phyloP scores from a whole-genome alignment of 2,113 vertebrate species.

The Psilopsiagon aurifrons region DNA sequence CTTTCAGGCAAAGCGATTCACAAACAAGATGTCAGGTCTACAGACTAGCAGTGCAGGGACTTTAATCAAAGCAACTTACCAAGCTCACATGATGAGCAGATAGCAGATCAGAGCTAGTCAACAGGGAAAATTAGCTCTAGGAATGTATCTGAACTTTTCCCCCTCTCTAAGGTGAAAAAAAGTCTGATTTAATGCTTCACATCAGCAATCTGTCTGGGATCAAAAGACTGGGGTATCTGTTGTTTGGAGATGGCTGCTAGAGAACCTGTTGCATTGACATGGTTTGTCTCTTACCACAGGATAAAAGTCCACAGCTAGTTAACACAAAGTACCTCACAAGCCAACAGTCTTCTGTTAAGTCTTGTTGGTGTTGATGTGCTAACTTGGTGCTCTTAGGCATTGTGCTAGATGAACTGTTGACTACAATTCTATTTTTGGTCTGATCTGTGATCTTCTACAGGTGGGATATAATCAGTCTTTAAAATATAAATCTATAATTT shows the following conservation, averaged over 20 bases:
- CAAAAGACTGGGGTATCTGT: not conserved
- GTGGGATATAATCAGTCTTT: not conserved
- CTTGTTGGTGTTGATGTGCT: accelerated
- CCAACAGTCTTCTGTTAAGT: not conserved
- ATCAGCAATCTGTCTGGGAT: not conserved
- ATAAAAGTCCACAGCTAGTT: not conserved
- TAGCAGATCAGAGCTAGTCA: not conserved
- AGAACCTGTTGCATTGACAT: not conserved
- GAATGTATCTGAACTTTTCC: not conserved
- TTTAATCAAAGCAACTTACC: accelerated
- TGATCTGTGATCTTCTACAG: not conserved
- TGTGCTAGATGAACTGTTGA: not conserved
- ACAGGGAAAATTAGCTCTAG: not conserved
- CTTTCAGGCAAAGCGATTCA: not conserved
- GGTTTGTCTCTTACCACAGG: not conserved
- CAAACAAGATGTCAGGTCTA: not conserved
- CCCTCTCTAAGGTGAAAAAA: not conserved
- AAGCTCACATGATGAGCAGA: accelerated
- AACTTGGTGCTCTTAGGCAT: not conserved
- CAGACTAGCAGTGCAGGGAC: not conserved
- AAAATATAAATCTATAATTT: not conserved
- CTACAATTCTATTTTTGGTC: not conserved
- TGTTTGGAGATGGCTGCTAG: not conserved
- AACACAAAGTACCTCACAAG: not conserved
- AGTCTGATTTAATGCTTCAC: not conserved